A percentile compares a stretch with the other conserved stretches of the same genome.
These are phyloP conservation scores for Melieria picta DNA, from an alignment of 2,888 invertebrate species.

Conservation along the genomic window DNA sequence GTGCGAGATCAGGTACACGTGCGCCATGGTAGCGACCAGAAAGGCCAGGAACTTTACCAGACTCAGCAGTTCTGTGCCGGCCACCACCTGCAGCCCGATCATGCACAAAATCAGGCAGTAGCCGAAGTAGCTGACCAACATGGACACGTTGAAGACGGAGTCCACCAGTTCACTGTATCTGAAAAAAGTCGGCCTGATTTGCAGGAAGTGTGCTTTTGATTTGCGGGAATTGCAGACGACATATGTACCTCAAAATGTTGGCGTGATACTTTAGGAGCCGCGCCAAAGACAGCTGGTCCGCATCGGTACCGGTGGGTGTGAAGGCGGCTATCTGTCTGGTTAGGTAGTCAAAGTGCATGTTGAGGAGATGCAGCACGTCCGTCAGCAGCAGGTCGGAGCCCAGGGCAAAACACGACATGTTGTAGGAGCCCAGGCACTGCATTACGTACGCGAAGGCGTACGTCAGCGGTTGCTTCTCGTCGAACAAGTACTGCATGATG, in stretches of 20 bases:
- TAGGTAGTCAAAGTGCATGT: slow-evolving; percentile 48
- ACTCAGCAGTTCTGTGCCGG: slow-evolving; percentile 41
- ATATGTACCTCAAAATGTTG: neutral
- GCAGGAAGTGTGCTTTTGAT: neutral
- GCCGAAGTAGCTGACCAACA: slow-evolving; percentile 45
- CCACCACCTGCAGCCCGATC: slow-evolving; percentile 45
- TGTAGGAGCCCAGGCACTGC: slow-evolving; percentile 38
- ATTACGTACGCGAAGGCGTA: slow-evolving; percentile 38
- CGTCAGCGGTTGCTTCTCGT: neutral
- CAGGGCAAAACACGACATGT: slow-evolving; percentile 37
- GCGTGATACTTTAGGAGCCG: slow-evolving; percentile 41
- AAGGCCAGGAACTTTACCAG: slow-evolving; percentile 46
- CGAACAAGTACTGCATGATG: slow-evolving; percentile 40
- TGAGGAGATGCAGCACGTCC: slow-evolving; percentile 41
- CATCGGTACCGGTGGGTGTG: slow-evolving; percentile 39
- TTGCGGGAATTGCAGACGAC: too few species aligned
- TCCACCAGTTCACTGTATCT: slow-evolving; percentile 41
- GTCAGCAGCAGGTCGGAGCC: slow-evolving; percentile 45
- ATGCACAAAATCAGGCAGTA: slow-evolving; percentile 44
- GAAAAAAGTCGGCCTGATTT: neutral
- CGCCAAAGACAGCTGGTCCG: slow-evolving; percentile 39
- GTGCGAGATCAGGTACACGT: slow-evolving; percentile 46
- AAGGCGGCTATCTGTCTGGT: slow-evolving; percentile 39
- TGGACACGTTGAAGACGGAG: slow-evolving; percentile 41
- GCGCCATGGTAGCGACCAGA: slow-evolving; percentile 41